Conservation (phyloP, 2,888 invertebrate genomes). For the Melanostoma mellinum region DNA sequence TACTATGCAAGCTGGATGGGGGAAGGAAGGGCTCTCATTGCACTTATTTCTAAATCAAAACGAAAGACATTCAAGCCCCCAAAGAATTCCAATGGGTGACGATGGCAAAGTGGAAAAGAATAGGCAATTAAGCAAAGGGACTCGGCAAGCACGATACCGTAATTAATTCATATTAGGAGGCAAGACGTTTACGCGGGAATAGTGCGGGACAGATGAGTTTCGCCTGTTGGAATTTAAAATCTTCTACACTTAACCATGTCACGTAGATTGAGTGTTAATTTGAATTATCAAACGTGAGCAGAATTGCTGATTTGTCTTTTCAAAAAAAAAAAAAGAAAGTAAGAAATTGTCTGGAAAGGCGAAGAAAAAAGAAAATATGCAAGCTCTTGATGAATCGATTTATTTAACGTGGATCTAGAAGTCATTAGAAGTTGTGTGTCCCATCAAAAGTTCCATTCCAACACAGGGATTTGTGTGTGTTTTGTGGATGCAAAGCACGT, state of each 20-base stretch:
- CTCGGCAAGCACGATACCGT: constrained; percentile 57
- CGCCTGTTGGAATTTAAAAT: constrained; percentile 60
- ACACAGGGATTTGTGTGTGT: background rate
- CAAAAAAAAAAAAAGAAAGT: background rate
- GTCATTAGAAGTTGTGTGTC: constrained; percentile 35
- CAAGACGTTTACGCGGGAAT: constrained; percentile 35
- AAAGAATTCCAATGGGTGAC: constrained; percentile 12
- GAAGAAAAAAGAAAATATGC: constrained; percentile 9
- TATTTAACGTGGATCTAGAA: constrained; percentile 43
- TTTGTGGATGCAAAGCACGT: constrained; percentile 55
- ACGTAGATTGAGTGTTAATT: constrained; percentile 78
- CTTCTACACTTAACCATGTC: constrained; percentile 70
- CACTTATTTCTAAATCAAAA: constrained; percentile 41
- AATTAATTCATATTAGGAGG: constrained; percentile 68
- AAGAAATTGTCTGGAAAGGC: constrained; percentile 27
- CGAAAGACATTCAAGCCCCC: constrained; percentile 15
- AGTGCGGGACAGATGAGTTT: background rate
- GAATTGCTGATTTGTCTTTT: constrained; percentile 73
- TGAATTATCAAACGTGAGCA: constrained; percentile 79
- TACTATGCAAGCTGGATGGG: too few species aligned
- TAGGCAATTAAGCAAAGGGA: constrained; percentile 54
- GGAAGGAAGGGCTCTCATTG: too few species aligned
- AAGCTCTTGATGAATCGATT: constrained; percentile 53
- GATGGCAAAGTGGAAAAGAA: constrained; percentile 31
- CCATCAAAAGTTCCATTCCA: background rate